phyloP scores from a whole-genome alignment of 2,113 vertebrate species.

The Esox niger region DNA sequence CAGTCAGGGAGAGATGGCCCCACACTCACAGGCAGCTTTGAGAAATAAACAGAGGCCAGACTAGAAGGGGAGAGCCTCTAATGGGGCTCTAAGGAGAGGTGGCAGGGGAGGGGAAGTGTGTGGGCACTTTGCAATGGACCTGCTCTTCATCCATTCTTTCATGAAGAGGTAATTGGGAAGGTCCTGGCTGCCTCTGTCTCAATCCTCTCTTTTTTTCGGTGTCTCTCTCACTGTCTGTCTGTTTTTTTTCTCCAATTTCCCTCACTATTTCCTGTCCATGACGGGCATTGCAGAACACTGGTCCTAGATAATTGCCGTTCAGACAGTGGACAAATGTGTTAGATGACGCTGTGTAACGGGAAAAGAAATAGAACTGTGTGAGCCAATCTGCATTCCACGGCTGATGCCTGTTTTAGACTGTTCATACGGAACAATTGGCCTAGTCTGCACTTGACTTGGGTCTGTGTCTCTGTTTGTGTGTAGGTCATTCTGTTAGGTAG shows the following conservation, averaged over 20 bases:
- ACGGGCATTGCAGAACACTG: slow-evolving; percentile 49
- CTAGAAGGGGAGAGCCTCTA: not conserved
- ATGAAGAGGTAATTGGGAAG: not conserved
- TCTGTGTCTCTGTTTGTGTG: not conserved
- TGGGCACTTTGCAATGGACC: too few species aligned
- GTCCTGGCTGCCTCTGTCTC: slow-evolving; percentile 9
- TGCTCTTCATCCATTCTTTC: slow-evolving; percentile 17
- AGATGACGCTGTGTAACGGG: slow-evolving; percentile 14
- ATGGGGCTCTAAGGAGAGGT: not conserved
- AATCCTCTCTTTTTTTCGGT: slow-evolving; percentile 22
- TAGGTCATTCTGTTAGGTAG: not conserved
- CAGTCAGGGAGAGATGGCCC: not conserved
- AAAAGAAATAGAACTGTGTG: not conserved
- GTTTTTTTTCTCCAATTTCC: slow-evolving; percentile 40
- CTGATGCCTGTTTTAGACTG: slow-evolving; percentile 5
- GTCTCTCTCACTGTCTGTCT: slow-evolving; percentile 9
- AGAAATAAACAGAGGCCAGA: slow-evolving; percentile 9
- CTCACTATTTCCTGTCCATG: slow-evolving; percentile 36
- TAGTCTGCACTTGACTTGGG: not conserved
- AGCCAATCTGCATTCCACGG: not conserved
- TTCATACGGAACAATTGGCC: not conserved
- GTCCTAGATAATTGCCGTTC: slow-evolving; percentile 40
- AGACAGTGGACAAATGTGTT: slow-evolving; percentile 34
- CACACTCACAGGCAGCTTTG: not conserved
- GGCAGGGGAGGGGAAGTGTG: not conserved